Percentiles rank a stretch among this genome's conserved stretches.
phyloP scores from a whole-genome alignment of 2,113 vertebrate genomes.

The Pandion haliaetus region DNA sequence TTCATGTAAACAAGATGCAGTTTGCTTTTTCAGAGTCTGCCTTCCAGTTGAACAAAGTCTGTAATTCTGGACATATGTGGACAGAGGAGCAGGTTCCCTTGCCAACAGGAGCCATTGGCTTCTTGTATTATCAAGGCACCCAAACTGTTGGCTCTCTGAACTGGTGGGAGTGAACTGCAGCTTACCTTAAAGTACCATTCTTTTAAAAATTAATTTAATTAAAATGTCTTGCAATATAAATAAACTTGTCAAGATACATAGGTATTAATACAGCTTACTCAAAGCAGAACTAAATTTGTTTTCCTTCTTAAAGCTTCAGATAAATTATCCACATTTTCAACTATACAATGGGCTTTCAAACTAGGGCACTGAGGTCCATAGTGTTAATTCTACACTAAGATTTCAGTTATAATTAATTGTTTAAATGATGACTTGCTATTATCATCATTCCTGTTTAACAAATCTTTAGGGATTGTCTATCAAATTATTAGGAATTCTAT shows the following conservation, averaged over 20 bases:
- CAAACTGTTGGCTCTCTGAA: neutral
- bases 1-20: neutral
- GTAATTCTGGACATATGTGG: neutral
- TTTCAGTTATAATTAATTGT: neutral
- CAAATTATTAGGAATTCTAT: neutral
- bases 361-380: neutral
- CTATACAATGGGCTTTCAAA: neutral
- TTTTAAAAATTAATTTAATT: neutral
- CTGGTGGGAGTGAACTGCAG: neutral
- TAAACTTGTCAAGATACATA: neutral
- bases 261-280: neutral
- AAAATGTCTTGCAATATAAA: neutral
- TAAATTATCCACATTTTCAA: neutral
- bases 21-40: neutral
- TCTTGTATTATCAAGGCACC: neutral
- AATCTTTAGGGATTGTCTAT: neutral
- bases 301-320: neutral
- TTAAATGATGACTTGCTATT: neutral
- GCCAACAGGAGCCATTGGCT: neutral
- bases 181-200: neutral
- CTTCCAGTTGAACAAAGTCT: neutral
- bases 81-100: neutral
- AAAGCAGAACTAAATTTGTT: neutral
- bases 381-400: neutral
- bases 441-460: neutral